Base-by-base conservation (phyloP, 2,888 invertebrate genomes). In the Orchesellides sinensis region DNA sequence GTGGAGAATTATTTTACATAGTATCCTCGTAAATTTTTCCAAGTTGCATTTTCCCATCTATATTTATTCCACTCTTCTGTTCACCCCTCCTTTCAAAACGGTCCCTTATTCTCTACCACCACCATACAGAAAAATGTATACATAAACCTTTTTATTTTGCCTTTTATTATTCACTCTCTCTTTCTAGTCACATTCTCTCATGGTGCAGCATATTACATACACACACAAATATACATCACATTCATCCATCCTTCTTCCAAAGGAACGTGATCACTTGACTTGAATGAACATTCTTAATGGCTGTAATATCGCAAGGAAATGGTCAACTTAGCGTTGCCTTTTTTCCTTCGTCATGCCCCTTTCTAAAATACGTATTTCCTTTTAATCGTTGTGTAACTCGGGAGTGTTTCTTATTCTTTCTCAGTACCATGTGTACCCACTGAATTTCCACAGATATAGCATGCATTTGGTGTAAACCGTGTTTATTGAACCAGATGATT, bases 311-410 rank as follows among this genome's bases (percentile, higher is more conserved):
- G 40, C 40, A 14, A n/a, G 40, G n/a, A 40, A 40, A 54, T 23
- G 54, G 54, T 4, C 54, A 54, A 10, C 21, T 54, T 54, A 54
- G 23, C 23, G 14, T 54, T 23, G 25, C 23, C 47, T n/a, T 40
- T n/a, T n/a, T 40, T 5, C 40, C 40, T 54, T 54, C 25, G 54
- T 54, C 54, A 54, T 25, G 23, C 54, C 54, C 54, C 25, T 54
- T 54, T 25, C 2, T 40, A 5, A 40, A 40, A 8, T 40, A 32
- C 32, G 10, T 40, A 2, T n/a, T n/a, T n/a, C n/a, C n/a, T n/a
- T n/a, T n/a, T n/a, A n/a, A n/a, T n/a, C n/a, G n/a, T n/a, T n/a
- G n/a, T n/a, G n/a, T n/a, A n/a, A n/a, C n/a, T n/a, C n/a, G n/a
- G n/a, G n/a, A n/a, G n/a, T n/a, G n/a, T n/a, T n/a, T n/a, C n/a